Evolutionary conservation across 2,888 invertebrate species (phyloP), one percentile per base, ranked within the genome.

Genomic region (Crematogaster levior): DNA sequence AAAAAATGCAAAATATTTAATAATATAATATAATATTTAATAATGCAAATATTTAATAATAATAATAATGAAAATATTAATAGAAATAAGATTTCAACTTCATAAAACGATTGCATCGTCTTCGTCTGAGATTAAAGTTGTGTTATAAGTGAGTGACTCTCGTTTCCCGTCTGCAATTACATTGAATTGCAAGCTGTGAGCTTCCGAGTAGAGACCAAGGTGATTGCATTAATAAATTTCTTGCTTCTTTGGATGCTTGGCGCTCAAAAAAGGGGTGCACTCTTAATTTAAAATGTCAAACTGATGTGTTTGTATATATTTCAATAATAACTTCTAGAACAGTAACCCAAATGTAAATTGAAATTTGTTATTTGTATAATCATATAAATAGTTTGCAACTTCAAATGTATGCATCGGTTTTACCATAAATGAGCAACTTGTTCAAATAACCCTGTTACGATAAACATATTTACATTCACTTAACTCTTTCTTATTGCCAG

Each of bases 191-290:
- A 79, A 79, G 43, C 43, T 68, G 18, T 34, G 30, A 70, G 56
- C 56, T 79, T 56, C 12, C 24, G 43, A 56, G 24, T 30, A 7
- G 40, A 18, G 24, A 40, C 68, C 7, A 66, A 56, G 21, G 40
- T 51, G 30, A 77, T 68, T 68, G 77, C 43, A 56, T 70, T 70
- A 70, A 79, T 77, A 68, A 77, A 70, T 70, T 70, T 70, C 46
- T 58, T 70, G n/a, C 24, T 30, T 56, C 68, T 56, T 34, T n/a
- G 9, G 53, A 56, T 65, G n/a, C 15, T 9, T 51, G 27, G 18
- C 30, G 5, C 15, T 75, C 65, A 66, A 51, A n/a, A n/a, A n/a
- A 75, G 10, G 24, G 21, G 53, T 24, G 43, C 3, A 48, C 53
- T 66, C 68, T 77, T 68, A 70, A 70, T 70, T 70, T 56, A 12